Percentiles rank a stretch among this genome's conserved stretches.
These are phyloP conservation scores for Enteromius paludinosus DNA, from an alignment of 2,797 vertebrate genomes.

Conservation along the genomic window DNA sequence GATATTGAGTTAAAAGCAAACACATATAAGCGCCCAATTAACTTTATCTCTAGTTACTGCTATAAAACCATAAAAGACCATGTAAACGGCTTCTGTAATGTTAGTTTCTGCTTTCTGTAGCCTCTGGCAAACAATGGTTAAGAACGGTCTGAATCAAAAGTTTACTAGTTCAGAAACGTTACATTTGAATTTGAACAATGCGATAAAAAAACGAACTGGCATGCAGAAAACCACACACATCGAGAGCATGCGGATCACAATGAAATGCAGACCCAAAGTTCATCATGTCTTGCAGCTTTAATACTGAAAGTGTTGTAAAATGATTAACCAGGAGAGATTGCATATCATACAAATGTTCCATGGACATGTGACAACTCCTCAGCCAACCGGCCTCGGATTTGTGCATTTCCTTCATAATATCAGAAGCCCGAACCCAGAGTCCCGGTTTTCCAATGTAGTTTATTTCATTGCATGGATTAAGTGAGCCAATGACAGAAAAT, in stretches of 20 bases:
- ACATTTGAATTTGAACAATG: neutral
- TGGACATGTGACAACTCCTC: neutral
- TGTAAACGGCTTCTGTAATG: neutral
- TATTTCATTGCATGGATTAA: slow-evolving; percentile 81
- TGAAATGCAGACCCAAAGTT: neutral
- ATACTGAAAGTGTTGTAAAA: slow-evolving; percentile 41
- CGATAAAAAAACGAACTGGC: neutral
- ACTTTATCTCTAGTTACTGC: neutral
- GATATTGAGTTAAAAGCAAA: neutral
- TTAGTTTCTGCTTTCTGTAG: neutral
- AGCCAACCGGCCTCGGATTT: slow-evolving; percentile 1
- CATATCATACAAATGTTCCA: slow-evolving; percentile 32
- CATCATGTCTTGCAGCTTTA: slow-evolving; percentile 25
- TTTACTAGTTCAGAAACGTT: neutral
- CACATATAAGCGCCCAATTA: too few relatives aligned
- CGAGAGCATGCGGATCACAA: neutral
- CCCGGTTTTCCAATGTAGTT: slow-evolving; percentile 68
- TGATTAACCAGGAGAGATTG: slow-evolving; percentile 29
- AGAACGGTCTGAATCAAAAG: neutral
- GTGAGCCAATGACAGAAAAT: slow-evolving; percentile 78
- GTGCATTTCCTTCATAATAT: slow-evolving; percentile 24
- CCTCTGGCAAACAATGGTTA: neutral
- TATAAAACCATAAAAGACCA: neutral
- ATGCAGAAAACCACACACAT: neutral
- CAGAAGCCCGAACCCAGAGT: slow-evolving; percentile 20